phyloP scores from a whole-genome alignment of 1,140 invertebrate genomes.

The Apis florea region DNA sequence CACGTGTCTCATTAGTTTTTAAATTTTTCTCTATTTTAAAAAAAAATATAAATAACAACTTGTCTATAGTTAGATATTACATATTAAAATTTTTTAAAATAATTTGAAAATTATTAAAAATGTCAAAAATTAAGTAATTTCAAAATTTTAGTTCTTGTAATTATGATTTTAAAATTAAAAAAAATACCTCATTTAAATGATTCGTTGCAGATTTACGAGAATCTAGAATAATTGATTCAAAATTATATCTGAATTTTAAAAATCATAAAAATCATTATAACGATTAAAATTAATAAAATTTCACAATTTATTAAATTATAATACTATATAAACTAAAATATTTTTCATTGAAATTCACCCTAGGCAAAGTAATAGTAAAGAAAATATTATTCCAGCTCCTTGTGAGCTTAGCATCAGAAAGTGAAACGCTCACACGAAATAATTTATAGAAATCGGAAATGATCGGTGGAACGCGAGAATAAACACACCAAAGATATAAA shows the following conservation, averaged over 20 bases:
- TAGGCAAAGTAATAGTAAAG: not conserved
- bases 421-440: constrained; percentile 21
- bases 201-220: no score
- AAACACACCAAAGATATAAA: constrained; percentile 10
- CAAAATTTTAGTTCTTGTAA: no score
- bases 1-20: not conserved
- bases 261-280: not conserved
- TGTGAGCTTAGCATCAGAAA: not conserved
- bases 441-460: constrained; percentile 31
- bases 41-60: not conserved
- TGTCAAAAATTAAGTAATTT: not conserved
- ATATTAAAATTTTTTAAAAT: not conserved
- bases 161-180: no score
- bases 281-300: not conserved
- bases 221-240: no score
- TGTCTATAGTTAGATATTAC: no score
- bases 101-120: not conserved
- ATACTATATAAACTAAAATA: no score
- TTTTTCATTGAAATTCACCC: not conserved
- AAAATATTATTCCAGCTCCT: constrained; percentile 30
- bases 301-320: not conserved
- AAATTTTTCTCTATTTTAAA: not conserved
- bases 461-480: not conserved
- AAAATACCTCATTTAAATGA: no score
- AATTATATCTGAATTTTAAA: no score